phyloP scores from a whole-genome alignment of 2,113 vertebrate species.

The Scartelaos histophorus region DNA sequence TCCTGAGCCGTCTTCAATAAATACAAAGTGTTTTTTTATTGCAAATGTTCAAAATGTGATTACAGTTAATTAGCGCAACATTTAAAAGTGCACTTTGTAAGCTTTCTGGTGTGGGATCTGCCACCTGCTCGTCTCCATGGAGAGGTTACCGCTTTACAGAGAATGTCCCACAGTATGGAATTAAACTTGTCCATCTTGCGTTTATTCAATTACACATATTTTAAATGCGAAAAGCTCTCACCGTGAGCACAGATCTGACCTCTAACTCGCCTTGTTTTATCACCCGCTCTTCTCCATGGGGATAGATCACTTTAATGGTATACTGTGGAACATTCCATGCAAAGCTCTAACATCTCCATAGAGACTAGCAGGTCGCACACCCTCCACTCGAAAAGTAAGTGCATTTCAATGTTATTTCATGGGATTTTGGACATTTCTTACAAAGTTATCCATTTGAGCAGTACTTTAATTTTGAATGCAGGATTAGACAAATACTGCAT shows the following conservation, averaged over 20 bases:
- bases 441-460: neutral
- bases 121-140: neutral
- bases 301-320: neutral
- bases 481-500: neutral
- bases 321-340: neutral
- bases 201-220: neutral
- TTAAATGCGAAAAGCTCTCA: neutral
- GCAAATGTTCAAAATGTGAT: neutral
- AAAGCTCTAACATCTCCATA: neutral
- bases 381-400: neutral
- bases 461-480: neutral
- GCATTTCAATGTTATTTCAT: neutral
- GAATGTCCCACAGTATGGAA: neutral
- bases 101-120: neutral
- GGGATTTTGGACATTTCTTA: neutral
- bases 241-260: neutral
- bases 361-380: neutral
- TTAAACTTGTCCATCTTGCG: too few species aligned
- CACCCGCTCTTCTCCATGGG: neutral
- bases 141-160: neutral
- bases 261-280: neutral
- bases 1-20: constrained; percentile 14
- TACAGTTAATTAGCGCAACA: neutral
- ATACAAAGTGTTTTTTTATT: constrained; percentile 10
- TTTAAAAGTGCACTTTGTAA: neutral